Conservation (phyloP, 1,140 invertebrate species). For the Bombus waltoni region DNA sequence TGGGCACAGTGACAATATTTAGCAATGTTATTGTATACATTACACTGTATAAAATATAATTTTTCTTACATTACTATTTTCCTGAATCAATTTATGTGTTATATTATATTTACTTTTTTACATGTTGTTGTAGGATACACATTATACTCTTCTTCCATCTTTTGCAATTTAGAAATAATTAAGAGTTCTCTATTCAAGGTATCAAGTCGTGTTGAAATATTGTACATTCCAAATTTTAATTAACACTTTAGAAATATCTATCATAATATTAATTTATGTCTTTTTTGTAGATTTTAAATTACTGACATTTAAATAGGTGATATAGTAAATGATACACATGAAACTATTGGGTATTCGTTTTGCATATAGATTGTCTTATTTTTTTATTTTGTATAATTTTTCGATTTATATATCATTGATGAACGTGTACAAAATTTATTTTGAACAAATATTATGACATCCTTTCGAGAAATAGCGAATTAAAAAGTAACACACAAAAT, state of each 20-base stretch:
- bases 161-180: conserved; percentile 62
- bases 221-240: conserved; percentile 54
- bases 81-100: not conserved
- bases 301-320: conserved; percentile 22
- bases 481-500: not conserved
- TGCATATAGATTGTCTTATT: conserved; percentile 29
- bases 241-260: not conserved
- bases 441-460: conserved; percentile 3
- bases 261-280: conserved; percentile 38
- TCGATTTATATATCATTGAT: conserved; percentile 1
- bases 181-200: conserved; percentile 59
- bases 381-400: conserved; percentile 17
- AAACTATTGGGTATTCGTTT: not conserved
- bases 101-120: conserved; percentile 15
- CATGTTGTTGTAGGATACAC: not conserved
- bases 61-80: not conserved
- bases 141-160: conserved; percentile 45
- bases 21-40: conserved; percentile 9
- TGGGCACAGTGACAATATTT: conserved; percentile 36
- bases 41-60: not conserved
- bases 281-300: not conserved
- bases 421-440: conserved; percentile 22
- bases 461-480: not conserved
- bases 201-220: conserved; percentile 51
- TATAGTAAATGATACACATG: not conserved